phyloP scores from a whole-genome alignment of 2,888 invertebrate species.

The Xestia ashworthii region DNA sequence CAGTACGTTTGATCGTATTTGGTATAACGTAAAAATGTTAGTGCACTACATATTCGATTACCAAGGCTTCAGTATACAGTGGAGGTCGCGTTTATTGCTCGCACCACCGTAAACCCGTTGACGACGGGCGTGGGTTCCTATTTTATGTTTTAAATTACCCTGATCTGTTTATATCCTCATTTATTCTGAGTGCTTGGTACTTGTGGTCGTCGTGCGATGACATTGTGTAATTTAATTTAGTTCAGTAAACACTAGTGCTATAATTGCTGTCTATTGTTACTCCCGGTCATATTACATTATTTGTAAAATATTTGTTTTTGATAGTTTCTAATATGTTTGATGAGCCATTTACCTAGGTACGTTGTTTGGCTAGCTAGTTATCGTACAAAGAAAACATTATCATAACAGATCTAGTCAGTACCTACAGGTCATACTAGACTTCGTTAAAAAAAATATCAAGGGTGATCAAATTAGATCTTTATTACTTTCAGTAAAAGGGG shows the following conservation, averaged over 20 bases:
- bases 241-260: neutral
- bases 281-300: neutral
- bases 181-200: constrained; percentile 51
- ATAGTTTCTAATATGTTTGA: neutral
- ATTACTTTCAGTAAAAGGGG: neutral
- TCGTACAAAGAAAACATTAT: neutral
- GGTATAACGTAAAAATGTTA: constrained; percentile 59
- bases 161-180: constrained; percentile 56
- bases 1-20: constrained; percentile 56
- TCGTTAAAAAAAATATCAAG: neutral
- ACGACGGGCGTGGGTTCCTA: constrained; percentile 42
- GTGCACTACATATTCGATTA: constrained; percentile 66
- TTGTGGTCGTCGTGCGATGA: constrained; percentile 5
- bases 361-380: neutral
- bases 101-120: constrained; percentile 57
- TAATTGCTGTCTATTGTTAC: neutral
- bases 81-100: constrained; percentile 58
- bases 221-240: constrained; percentile 37
- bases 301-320: neutral
- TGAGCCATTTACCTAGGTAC: neutral
- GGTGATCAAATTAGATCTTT: neutral
- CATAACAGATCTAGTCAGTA: neutral
- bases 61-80: constrained; percentile 50
- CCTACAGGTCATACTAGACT: neutral
- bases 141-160: constrained; percentile 56